Evolutionary conservation across 1,140 invertebrate species (phyloP).

Genomic region (Stratiolaelaps scimitus): DNA sequence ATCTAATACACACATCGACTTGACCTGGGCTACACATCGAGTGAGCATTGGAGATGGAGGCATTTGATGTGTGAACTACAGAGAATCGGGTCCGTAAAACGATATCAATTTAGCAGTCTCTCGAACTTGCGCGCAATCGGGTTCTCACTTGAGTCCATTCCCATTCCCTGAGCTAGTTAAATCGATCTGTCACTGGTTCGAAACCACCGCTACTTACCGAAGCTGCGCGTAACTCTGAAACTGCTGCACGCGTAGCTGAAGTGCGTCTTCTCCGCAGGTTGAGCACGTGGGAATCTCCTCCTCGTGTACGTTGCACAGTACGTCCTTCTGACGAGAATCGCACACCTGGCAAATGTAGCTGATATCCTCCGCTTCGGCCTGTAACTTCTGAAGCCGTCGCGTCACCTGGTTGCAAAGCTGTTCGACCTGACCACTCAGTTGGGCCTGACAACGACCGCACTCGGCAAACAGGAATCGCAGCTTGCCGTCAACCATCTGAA

Average conservation of each 20-base stretch:
- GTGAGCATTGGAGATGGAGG: no score
- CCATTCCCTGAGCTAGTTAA: no score
- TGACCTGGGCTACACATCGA: no score
- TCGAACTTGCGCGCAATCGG: no score
- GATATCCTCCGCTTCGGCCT: constrained; percentile 15
- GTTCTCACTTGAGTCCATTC: no score
- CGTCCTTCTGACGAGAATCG: neutral
- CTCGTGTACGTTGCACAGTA: constrained; percentile 12
- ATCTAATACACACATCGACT: no score
- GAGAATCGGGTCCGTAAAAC: no score
- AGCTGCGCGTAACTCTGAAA: constrained; percentile 18
- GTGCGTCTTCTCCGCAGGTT: constrained; percentile 3
- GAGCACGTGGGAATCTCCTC: constrained; percentile 16
- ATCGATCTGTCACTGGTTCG: no score
- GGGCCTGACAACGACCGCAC: neutral
- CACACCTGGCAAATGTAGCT: constrained; percentile 9
- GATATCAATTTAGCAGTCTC: no score
- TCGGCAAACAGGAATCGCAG: constrained; percentile 6
- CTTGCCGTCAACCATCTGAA: neutral
- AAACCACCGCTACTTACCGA: no score
- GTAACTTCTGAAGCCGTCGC: neutral
- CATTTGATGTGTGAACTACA: no score
- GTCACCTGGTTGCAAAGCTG: constrained; percentile 24
- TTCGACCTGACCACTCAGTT: neutral
- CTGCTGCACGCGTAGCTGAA: neutral